Percentiles rank a stretch among this genome's conserved stretches.
These are phyloP conservation scores for Morus bassanus DNA, from an alignment of 2,797 vertebrate species.

Conservation along the genomic window DNA sequence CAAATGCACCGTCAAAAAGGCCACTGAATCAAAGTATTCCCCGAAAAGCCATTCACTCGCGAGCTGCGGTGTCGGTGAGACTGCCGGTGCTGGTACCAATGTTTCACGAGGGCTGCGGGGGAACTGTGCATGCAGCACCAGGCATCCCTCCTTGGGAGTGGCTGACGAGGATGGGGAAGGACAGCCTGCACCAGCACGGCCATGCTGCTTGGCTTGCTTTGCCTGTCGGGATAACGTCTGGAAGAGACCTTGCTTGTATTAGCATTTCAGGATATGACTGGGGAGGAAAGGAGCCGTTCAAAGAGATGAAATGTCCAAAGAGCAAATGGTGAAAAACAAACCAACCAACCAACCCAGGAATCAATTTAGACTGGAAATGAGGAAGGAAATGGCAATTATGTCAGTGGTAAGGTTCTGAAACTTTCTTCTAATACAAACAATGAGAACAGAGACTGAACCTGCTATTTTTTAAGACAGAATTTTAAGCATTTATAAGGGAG, in stretches of 20 bases:
- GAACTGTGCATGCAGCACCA: fast-evolving
- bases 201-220: background rate
- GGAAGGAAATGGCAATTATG: background rate
- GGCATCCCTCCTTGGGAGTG: background rate
- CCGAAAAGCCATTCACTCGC: fast-evolving
- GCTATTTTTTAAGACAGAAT: background rate
- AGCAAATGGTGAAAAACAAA: background rate
- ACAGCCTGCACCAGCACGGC: background rate
- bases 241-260: background rate
- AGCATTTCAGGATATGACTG: background rate
- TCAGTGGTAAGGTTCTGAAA: background rate
- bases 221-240: background rate
- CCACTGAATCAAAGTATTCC: too few species aligned
- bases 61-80: fast-evolving
- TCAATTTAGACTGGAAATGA: background rate
- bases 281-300: background rate
- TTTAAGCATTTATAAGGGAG: background rate
- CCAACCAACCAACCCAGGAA: background rate
- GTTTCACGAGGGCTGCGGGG: background rate
- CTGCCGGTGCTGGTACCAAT: background rate
- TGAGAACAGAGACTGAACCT: background rate
- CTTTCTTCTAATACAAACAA: background rate
- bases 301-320: background rate
- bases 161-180: background rate
- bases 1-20: background rate